A percentile compares a stretch with the other conserved stretches of the same genome.
phyloP scores from a whole-genome alignment of 2,113 vertebrate genomes.

The Grus americana region DNA sequence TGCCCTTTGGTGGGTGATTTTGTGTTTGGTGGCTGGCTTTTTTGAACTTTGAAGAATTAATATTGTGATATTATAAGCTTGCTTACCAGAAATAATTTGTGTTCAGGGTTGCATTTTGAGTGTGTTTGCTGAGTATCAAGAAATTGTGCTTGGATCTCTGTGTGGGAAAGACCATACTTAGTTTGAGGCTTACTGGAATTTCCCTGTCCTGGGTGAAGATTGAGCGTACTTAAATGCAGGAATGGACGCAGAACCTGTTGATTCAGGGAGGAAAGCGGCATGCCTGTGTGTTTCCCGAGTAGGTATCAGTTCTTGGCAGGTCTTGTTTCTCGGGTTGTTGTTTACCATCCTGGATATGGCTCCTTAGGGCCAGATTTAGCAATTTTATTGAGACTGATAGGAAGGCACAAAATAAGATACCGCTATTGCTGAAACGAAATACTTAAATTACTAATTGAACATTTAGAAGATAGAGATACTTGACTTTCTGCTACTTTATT shows the following conservation, averaged over 20 bases:
- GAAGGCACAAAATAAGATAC: background rate
- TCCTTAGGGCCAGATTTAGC: background rate
- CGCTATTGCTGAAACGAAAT: background rate
- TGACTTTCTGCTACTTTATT: background rate
- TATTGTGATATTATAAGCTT: background rate
- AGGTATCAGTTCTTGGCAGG: background rate
- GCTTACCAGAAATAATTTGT: background rate
- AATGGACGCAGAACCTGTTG: background rate
- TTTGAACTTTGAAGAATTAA: background rate
- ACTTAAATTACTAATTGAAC: background rate
- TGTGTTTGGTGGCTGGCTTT: background rate
- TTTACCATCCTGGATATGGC: background rate
- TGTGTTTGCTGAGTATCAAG: background rate
- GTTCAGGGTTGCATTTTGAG: background rate
- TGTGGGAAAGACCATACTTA: background rate
- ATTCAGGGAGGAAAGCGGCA: background rate
- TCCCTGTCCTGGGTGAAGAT: background rate
- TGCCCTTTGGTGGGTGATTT: background rate
- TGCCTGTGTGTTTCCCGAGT: background rate
- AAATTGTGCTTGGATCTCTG: background rate
- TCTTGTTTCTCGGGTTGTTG: background rate
- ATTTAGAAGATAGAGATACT: background rate
- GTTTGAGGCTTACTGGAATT: background rate
- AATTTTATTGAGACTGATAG: background rate
- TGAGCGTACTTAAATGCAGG: background rate